These are phyloP conservation scores for Dendrolimus houi DNA, from an alignment of 2,888 invertebrate genomes.

Conservation along the genomic window DNA sequence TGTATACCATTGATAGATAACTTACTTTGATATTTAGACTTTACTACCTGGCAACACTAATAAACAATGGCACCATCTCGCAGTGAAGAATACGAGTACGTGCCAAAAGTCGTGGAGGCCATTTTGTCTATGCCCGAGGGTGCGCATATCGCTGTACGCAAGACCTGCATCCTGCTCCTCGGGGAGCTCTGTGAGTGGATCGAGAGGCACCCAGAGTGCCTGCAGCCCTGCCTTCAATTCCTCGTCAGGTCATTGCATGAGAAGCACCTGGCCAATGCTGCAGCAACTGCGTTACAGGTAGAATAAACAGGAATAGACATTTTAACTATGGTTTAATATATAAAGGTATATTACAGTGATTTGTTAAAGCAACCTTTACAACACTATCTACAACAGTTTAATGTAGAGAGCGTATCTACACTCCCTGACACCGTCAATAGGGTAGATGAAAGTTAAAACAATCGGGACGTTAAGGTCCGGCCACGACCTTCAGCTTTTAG, in stretches of 20 bases:
- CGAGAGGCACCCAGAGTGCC: slow-evolving; percentile 86
- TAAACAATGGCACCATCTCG: not conserved
- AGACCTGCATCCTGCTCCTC: slow-evolving; percentile 90
- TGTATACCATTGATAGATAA: not conserved
- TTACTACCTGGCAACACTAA: not conserved
- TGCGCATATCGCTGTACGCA: slow-evolving; percentile 90
- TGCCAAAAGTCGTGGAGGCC: slow-evolving; percentile 95
- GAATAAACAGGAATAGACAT: too few relatives aligned
- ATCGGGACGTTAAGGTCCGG: too few relatives aligned
- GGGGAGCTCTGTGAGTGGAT: slow-evolving; percentile 98
- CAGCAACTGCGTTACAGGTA: slow-evolving; percentile 87
- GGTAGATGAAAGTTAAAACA: too few relatives aligned
- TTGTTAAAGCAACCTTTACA: too few relatives aligned
- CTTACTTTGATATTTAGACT: not conserved
- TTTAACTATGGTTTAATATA: too few relatives aligned
- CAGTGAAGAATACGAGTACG: slow-evolving; percentile 93
- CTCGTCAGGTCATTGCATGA: slow-evolving; percentile 80
- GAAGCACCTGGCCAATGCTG: slow-evolving; percentile 84
- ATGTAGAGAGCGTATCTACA: too few relatives aligned
- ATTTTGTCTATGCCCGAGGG: slow-evolving; percentile 89
- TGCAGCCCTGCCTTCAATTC: slow-evolving; percentile 89
- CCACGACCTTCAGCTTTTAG: too few relatives aligned
- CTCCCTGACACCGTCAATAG: too few relatives aligned
- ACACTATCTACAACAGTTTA: too few relatives aligned
- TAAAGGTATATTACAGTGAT: too few relatives aligned